A percentile compares a stretch with the other conserved stretches of the same genome.
Evolutionary conservation across 1,140 invertebrate genomes (phyloP).

Genomic region (Aphelenchoides besseyi): DNA sequence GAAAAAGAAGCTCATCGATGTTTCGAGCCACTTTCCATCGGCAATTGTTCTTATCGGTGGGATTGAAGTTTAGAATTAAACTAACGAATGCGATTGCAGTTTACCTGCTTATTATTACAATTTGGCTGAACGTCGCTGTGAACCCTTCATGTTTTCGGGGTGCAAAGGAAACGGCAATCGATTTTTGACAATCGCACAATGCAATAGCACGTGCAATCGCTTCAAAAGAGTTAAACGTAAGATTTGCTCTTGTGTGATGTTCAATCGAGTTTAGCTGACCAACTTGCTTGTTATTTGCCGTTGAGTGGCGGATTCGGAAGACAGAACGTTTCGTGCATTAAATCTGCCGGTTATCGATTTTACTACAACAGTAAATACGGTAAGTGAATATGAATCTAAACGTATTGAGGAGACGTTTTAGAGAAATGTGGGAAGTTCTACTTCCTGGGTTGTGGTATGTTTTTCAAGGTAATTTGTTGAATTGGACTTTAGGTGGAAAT

Average conservation of each 20-base stretch:
- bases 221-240: constrained; percentile 24
- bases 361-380: constrained; percentile 54
- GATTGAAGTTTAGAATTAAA: not conserved
- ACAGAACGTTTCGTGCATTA: constrained; percentile 42
- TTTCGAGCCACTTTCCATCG: constrained; percentile 38
- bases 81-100: constrained; percentile 22
- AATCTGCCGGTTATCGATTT: constrained; percentile 47
- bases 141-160: constrained; percentile 55
- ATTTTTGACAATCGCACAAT: constrained; percentile 53
- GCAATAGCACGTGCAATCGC: constrained; percentile 41
- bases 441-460: constrained; percentile 58
- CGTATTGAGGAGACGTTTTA: constrained; percentile 21
- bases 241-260: constrained; percentile 13
- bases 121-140: constrained; percentile 26
- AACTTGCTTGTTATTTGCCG: constrained; percentile 48
- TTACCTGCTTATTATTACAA: constrained; percentile 55
- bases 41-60: constrained; percentile 42
- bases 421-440: constrained; percentile 53
- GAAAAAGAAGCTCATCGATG: constrained; percentile 42
- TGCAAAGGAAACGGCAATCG: constrained; percentile 56
- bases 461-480: no score
- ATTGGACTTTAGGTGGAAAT: no score
- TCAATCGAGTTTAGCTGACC: constrained; percentile 29
- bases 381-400: not conserved
- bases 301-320: constrained; percentile 50